A percentile compares a stretch with the other conserved stretches of the same genome.
Conservation (phyloP, 2,888 invertebrate species). For the Microctonus brassicae region DNA sequence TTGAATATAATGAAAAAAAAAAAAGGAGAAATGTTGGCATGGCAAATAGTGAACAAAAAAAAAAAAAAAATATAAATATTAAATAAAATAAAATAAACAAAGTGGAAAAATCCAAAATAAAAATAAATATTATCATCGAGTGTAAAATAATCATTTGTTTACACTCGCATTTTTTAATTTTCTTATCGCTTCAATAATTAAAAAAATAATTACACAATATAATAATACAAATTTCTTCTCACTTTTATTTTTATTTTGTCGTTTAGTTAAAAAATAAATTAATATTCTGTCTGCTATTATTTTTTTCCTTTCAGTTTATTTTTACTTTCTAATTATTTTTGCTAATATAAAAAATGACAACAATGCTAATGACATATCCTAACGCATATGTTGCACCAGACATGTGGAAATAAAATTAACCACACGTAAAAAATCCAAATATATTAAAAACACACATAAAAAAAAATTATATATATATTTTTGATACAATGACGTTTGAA, state of each 20-base stretch:
- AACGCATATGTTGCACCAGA: background rate
- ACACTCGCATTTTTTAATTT: too few species aligned
- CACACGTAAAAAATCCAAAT: too few species aligned
- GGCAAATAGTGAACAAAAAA: background rate
- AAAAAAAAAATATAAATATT: background rate
- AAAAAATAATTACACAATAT: too few species aligned
- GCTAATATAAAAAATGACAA: background rate
- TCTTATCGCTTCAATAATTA: too few species aligned
- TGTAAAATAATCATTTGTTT: background rate
- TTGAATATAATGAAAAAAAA: conserved; percentile 2
- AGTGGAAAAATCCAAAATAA: background rate
- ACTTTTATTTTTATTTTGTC: too few species aligned
- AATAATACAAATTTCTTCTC: too few species aligned
- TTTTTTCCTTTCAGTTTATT: background rate
- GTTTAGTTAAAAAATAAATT: too few species aligned
- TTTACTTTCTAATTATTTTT: background rate
- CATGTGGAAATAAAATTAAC: background rate
- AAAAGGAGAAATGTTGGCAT: background rate
- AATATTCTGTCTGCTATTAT: too few species aligned
- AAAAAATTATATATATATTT: background rate
- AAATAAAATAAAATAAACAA: background rate
- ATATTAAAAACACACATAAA: background rate
- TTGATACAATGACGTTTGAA: conserved; percentile 6
- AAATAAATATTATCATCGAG: too few species aligned
- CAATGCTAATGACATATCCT: background rate